Conservation (phyloP, 2,888 invertebrate genomes). For the Zygaena filipendulae region DNA sequence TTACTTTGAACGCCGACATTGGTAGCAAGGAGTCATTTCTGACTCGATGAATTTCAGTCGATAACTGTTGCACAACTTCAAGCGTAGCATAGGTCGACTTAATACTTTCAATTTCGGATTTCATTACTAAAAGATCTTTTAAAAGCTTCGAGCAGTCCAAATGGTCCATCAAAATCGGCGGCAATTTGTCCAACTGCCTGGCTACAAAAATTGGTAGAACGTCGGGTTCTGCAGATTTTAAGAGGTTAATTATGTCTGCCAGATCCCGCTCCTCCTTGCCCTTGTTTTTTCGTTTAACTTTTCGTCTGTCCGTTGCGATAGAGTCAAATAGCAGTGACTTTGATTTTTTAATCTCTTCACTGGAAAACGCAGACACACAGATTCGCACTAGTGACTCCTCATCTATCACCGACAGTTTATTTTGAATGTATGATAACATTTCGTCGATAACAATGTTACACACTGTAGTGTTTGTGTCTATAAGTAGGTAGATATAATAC, state of each 20-base stretch:
- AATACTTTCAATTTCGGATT: constrained; percentile 3
- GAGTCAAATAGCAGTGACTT: constrained; percentile 14
- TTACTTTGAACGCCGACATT: constrained; percentile 4
- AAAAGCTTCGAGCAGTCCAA: constrained; percentile 11
- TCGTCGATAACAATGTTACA: too few relatives aligned
- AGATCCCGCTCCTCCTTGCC: constrained; percentile 7
- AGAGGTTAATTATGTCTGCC: constrained; percentile 7
- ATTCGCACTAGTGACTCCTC: constrained; percentile 9
- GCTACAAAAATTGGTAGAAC: constrained; percentile 11
- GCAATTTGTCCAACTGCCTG: constrained; percentile 11
- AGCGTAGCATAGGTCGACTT: too few relatives aligned
- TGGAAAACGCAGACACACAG: constrained; percentile 11
- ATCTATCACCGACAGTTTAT: constrained; percentile 8
- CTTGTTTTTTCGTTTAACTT: too few relatives aligned
- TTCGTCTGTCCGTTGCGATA: constrained; percentile 5
- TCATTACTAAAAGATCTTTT: constrained; percentile 6
- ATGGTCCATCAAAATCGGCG: constrained; percentile 11
- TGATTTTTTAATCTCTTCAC: constrained; percentile 13
- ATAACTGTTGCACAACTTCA: too few relatives aligned
- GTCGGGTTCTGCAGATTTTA: constrained; percentile 8
- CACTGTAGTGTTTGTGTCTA: too few relatives aligned
- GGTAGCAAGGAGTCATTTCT: constrained; percentile 4
- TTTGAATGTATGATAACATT: constrained; percentile 8
- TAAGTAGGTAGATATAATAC: too few relatives aligned
- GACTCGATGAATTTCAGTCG: too few relatives aligned